phyloP scores from a whole-genome alignment of 1,140 invertebrate species.

The Orchestia grillus region DNA sequence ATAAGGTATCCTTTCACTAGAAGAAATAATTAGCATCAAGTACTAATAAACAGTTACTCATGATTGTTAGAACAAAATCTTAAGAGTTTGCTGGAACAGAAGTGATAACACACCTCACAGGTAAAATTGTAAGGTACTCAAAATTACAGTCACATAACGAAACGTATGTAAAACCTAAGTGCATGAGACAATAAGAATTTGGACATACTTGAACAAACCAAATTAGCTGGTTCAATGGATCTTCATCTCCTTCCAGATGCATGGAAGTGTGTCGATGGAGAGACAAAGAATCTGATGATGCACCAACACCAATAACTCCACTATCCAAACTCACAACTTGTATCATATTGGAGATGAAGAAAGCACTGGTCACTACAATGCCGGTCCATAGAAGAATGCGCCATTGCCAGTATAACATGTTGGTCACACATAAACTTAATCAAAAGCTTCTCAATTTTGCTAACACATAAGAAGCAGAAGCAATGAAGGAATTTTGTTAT shows the following conservation, averaged over 20 bases:
- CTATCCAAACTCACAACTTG: slow-evolving; percentile 62
- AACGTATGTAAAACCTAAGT: neutral
- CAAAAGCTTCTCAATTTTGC: neutral
- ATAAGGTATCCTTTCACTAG: no score
- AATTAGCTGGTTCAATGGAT: slow-evolving; percentile 75
- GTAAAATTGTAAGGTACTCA: neutral
- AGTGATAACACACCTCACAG: neutral
- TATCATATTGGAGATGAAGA: slow-evolving; percentile 61
- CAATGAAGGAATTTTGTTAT: neutral
- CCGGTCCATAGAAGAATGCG: slow-evolving; percentile 59
- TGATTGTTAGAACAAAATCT: neutral
- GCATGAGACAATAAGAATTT: neutral
- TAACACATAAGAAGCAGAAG: neutral
- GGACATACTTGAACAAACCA: slow-evolving; percentile 85
- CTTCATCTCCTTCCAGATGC: neutral
- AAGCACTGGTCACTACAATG: slow-evolving; percentile 61
- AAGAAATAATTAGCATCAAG: neutral
- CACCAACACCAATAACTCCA: slow-evolving; percentile 10
- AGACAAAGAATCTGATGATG: neutral
- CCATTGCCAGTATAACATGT: slow-evolving; percentile 23
- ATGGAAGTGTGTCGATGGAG: neutral
- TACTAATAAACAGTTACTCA: neutral
- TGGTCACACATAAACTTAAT: neutral
- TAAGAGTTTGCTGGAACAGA: neutral
- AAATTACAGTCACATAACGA: neutral